A percentile compares a stretch with the other conserved stretches of the same genome.
Conservation (phyloP, 2,888 invertebrate genomes). For the Gryllus longicercus region DNA sequence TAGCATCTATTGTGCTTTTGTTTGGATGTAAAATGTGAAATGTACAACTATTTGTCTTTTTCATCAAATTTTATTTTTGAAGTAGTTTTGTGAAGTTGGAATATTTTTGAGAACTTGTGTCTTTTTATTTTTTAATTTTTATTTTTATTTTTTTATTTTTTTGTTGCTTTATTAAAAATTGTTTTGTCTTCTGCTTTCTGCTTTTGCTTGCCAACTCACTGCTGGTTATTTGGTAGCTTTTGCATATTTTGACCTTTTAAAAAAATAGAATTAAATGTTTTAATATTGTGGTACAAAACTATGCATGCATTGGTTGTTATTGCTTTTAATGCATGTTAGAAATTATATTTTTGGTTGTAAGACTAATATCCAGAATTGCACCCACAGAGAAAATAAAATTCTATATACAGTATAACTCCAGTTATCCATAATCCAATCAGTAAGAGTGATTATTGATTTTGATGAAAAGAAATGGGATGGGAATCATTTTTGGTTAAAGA, state of each 20-base stretch:
- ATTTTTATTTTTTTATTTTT: background rate
- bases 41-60: too few relatives aligned
- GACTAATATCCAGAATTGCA: too few relatives aligned
- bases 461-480: too few relatives aligned
- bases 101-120: background rate
- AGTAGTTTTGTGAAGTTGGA: too few relatives aligned
- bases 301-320: constrained; percentile 31
- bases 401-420: too few relatives aligned
- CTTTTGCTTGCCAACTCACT: background rate
- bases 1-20: background rate
- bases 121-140: constrained; percentile 12
- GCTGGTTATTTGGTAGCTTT: background rate
- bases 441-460: too few relatives aligned
- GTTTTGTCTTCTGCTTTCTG: background rate
- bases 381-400: too few relatives aligned
- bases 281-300: background rate
- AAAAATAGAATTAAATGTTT: background rate
- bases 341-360: too few relatives aligned
- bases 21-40: too few relatives aligned
- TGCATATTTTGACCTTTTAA: background rate
- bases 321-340: background rate
- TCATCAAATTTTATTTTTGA: too few relatives aligned
- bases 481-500: too few relatives aligned
- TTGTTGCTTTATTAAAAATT: background rate
- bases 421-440: too few relatives aligned